Conservation (phyloP, 2,797 vertebrate species). For the Bufotes viridis region DNA sequence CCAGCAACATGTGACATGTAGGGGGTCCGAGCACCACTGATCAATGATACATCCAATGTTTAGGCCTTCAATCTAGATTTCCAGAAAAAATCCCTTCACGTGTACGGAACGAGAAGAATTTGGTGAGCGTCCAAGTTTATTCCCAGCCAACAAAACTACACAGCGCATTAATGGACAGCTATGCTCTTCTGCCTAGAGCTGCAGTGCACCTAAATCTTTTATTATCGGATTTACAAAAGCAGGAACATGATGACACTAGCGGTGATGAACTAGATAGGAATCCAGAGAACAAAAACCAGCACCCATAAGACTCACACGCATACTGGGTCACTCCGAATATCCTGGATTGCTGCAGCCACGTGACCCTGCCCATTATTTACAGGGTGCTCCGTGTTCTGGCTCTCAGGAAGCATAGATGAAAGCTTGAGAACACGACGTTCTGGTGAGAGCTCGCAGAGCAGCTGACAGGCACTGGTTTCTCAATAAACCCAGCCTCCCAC, state of each 20-base stretch:
- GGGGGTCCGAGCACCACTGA: too few species aligned
- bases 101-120: too few species aligned
- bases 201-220: not conserved
- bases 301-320: too few species aligned
- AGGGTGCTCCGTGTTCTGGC: not conserved
- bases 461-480: conserved; percentile 18
- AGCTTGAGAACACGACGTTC: conserved; percentile 43
- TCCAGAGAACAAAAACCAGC: not conserved
- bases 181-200: not conserved
- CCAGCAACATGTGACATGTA: too few species aligned
- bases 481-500: conserved; percentile 15
- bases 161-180: too few species aligned
- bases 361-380: not conserved
- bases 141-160: too few species aligned
- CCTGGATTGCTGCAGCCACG: not conserved
- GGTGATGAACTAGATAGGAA: not conserved
- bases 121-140: too few species aligned
- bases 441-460: not conserved
- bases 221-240: not conserved
- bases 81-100: too few species aligned
- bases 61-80: too few species aligned
- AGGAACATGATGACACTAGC: not conserved
- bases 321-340: not conserved
- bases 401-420: conserved; percentile 33
- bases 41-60: too few species aligned